Conservation (phyloP, 2,888 invertebrate species). For the Melikaiella ostensackeni region DNA sequence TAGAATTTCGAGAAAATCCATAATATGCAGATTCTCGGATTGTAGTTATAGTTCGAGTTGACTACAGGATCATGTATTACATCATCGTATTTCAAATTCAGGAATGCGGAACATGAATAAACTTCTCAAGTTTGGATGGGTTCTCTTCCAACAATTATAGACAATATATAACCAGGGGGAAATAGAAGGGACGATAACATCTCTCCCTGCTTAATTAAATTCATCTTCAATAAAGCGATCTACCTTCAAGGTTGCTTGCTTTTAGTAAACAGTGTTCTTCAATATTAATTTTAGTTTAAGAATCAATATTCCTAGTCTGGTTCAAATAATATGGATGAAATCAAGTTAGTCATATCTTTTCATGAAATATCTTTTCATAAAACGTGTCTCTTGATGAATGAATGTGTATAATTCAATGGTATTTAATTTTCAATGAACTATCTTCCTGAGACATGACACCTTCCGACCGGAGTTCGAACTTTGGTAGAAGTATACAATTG, state of each 20-base stretch:
- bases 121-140: neutral
- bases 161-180: neutral
- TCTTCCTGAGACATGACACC: no score
- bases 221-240: neutral
- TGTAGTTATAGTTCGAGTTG: neutral
- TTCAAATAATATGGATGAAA: neutral
- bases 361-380: no score
- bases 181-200: neutral
- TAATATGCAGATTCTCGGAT: conserved; percentile 18
- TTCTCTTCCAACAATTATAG: conserved; percentile 10
- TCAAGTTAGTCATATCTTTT: no score
- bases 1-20: conserved; percentile 10
- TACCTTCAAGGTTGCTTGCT: neutral
- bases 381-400: no score
- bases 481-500: no score
- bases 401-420: no score
- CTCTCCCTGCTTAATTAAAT: neutral
- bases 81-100: conserved; percentile 11
- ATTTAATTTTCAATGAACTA: no score
- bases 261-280: neutral
- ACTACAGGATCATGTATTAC: neutral
- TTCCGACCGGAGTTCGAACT: no score
- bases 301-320: neutral
- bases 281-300: neutral
- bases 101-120: neutral